Evolutionary conservation across 2,888 invertebrate species (phyloP), one percentile per base, ranked within the genome.

Genomic region (Seira sanloemensis): DNA sequence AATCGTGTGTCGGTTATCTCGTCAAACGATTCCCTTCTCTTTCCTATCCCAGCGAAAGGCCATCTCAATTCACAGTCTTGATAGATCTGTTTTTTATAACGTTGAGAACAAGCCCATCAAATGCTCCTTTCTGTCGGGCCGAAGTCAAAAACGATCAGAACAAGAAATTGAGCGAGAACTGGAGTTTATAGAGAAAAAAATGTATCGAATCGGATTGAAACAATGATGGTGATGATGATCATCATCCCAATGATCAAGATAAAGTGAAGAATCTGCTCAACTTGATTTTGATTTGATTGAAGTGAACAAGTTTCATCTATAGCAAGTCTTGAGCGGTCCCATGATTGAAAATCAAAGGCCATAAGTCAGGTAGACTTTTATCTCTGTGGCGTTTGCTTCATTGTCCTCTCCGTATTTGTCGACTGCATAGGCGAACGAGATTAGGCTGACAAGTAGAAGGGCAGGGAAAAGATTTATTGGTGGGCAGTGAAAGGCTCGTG

Each of bases 1-100:
- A 74, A 80, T 80, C 74, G 80, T 80, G 80, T 80, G 80, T 80
- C 74, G 72, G 72, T 37, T 65, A 26, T 72, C 54, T 79, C 66
- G 27, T 37, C 69, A 69, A 27, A 26, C 67, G 25, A n/a, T 67
- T 67, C 18, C 18, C 21, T 65, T 65, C 23, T 19, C 12, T 62
- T 19, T 62, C 62, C 62, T 21, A 26, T 19, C 27, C 12, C 18
- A 69, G 69, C 69, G 46, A n/a, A n/a, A n/a, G n/a, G n/a, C n/a
- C n/a, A n/a, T 69, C 69, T 69, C 69, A 69, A 69, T 69, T 27
- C 27, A 21, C 19, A 21, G 18, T 37, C 62, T 16, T 21, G 62
- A 62, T 62, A 23, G 23, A 62, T 62, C 62, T 62, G 23, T 62
- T 62, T 62, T 62, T 62, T 62, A 62, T 62, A 2, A 19, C n/a